These are phyloP conservation scores for Sebastes taczanowskii DNA, from an alignment of 2,797 vertebrate species.

Conservation along the genomic window DNA sequence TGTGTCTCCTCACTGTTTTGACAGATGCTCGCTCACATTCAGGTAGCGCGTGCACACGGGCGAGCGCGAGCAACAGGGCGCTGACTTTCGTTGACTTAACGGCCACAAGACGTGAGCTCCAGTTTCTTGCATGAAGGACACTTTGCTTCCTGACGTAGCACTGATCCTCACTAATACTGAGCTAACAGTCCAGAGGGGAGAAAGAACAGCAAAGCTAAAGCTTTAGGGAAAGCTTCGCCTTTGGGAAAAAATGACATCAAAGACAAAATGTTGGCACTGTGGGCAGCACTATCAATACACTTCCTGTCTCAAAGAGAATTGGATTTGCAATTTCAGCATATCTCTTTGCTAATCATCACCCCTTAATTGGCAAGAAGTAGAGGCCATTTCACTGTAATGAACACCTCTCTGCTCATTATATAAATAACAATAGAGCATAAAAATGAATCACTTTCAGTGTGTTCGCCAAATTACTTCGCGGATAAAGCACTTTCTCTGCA, in stretches of 20 bases:
- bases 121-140: not conserved
- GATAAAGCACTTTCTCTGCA: not conserved
- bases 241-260: conserved; percentile 9
- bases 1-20: too few species aligned
- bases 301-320: conserved; percentile 24
- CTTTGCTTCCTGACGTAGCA: not conserved
- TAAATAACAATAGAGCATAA: conserved; percentile 42
- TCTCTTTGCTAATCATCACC: conserved; percentile 40
- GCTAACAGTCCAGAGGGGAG: not conserved
- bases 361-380: conserved; percentile 47
- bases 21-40: too few species aligned
- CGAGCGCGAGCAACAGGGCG: too few species aligned
- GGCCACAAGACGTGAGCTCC: not conserved
- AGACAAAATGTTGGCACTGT: conserved; percentile 3
- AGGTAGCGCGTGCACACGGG: too few species aligned
- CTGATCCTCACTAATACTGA: not conserved
- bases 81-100: too few species aligned
- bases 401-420: conserved; percentile 37
- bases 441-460: conserved; percentile 38
- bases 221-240: not conserved
- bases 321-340: conserved; percentile 42
- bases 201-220: not conserved
- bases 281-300: not conserved
- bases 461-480: conserved; percentile 7
- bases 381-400: conserved; percentile 31